Percentiles rank a stretch among this genome's conserved stretches.
Conservation (phyloP, 2,888 invertebrate species). For the Dryobotodes eremita region DNA sequence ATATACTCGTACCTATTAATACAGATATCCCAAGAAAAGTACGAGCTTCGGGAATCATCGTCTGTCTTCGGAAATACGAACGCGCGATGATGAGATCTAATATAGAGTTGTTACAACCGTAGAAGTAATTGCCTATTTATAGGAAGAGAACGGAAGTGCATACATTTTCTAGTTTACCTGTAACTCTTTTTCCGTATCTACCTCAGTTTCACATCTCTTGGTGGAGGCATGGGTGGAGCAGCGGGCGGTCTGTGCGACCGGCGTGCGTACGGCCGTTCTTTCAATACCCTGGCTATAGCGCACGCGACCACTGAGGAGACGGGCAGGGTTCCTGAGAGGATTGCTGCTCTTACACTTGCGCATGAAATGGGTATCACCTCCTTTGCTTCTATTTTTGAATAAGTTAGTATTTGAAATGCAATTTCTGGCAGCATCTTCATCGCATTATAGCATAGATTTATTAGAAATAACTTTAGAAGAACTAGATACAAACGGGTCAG, state of each 20-base stretch:
- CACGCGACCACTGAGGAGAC: constrained; percentile 80
- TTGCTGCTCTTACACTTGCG: constrained; percentile 85
- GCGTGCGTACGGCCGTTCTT: constrained; percentile 84
- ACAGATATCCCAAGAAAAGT: too few species aligned
- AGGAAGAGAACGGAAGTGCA: not conserved
- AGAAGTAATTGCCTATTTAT: not conserved
- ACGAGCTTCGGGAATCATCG: not conserved
- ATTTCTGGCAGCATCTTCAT: not conserved
- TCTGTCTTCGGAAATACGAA: not conserved
- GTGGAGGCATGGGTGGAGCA: constrained; percentile 84
- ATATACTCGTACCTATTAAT: too few species aligned
- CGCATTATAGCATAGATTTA: too few species aligned
- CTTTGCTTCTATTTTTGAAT: not conserved
- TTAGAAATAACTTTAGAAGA: too few species aligned
- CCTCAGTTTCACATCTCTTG: constrained; percentile 86
- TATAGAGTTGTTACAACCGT: not conserved
- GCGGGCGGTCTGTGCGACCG: constrained; percentile 89
- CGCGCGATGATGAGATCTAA: not conserved
- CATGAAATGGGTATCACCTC: constrained; percentile 83
- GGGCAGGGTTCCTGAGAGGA: constrained; percentile 85
- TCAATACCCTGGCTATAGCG: constrained; percentile 88
- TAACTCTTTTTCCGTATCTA: not conserved
- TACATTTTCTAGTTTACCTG: not conserved
- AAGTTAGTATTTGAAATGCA: too few species aligned
- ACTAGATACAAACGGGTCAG: too few species aligned